Conservation (phyloP, 2,888 invertebrate genomes). For the Diaperis boleti region DNA sequence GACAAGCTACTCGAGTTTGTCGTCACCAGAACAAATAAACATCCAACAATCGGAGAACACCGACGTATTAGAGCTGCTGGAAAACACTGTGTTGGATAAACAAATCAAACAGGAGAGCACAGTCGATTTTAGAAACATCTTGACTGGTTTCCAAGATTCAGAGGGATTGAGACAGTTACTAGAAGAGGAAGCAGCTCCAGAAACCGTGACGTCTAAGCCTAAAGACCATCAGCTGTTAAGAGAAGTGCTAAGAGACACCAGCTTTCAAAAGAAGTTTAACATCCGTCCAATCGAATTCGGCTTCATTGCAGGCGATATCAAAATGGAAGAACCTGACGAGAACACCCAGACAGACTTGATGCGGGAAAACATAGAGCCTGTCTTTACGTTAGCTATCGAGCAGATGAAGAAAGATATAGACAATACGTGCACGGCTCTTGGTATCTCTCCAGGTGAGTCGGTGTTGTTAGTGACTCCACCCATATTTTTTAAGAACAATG, state of each 20-base stretch:
- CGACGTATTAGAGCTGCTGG: conserved; percentile 58
- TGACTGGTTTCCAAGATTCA: conserved; percentile 69
- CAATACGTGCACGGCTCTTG: conserved; percentile 85
- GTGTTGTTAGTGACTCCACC: conserved; percentile 21
- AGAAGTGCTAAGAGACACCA: conserved; percentile 86
- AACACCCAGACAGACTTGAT: conserved; percentile 63
- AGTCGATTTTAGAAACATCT: conserved; percentile 73
- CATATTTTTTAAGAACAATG: conserved; percentile 24
- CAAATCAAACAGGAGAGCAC: conserved; percentile 71
- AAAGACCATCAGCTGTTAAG: conserved; percentile 82
- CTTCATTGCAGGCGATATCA: conserved; percentile 69
- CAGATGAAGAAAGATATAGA: conserved; percentile 89
- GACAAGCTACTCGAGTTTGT: conserved; percentile 53
- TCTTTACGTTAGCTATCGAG: conserved; percentile 86
- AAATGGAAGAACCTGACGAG: conserved; percentile 77
- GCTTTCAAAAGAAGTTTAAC: conserved; percentile 87
- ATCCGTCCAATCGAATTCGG: conserved; percentile 81
- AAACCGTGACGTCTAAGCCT: conserved; percentile 58
- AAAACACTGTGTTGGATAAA: conserved; percentile 56
- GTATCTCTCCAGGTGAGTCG: conserved; percentile 88
- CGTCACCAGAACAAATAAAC: conserved; percentile 53
- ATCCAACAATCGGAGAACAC: conserved; percentile 49
- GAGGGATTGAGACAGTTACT: conserved; percentile 55
- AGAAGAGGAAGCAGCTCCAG: conserved; percentile 53
- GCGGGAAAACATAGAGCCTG: conserved; percentile 82